Evolutionary conservation across 1,140 invertebrate genomes (phyloP).

Genomic region (Achroia grisella): DNA sequence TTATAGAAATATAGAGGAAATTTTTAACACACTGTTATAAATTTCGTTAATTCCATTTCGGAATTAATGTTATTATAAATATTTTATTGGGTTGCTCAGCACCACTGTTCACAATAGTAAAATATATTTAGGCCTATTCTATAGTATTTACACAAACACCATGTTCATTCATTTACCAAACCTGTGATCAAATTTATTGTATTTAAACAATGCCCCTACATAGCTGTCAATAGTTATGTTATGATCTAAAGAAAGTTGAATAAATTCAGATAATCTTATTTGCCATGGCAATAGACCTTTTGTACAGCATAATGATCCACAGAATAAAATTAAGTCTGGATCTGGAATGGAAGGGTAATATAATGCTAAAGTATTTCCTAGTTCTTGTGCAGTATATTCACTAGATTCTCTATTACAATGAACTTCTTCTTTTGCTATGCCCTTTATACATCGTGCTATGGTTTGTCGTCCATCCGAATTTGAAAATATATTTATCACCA

Average conservation of each 20-base stretch:
- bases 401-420: constrained; percentile 23
- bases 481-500: constrained; percentile 59
- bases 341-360: constrained; percentile 75
- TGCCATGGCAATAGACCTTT: constrained; percentile 82
- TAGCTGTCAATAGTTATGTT: constrained; percentile 74
- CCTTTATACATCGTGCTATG: constrained; percentile 61
- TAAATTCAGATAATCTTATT: constrained; percentile 80
- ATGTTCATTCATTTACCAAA: constrained; percentile 74
- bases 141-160: constrained; percentile 22
- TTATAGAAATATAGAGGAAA: no score
- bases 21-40: no score
- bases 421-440: constrained; percentile 37
- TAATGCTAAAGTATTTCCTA: constrained; percentile 68
- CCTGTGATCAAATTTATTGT: constrained; percentile 79
- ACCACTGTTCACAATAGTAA: neutral
- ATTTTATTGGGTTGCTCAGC: no score
- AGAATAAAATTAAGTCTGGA: constrained; percentile 79
- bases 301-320: constrained; percentile 74
- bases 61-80: no score
- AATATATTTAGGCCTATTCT: constrained; percentile 25
- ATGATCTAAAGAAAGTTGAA: constrained; percentile 74
- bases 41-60: no score
- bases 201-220: constrained; percentile 74
- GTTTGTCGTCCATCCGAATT: constrained; percentile 73
- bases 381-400: constrained; percentile 51